Evolutionary conservation across 1,140 invertebrate genomes (phyloP).

Genomic region (Acromyrmex heyeri): DNA sequence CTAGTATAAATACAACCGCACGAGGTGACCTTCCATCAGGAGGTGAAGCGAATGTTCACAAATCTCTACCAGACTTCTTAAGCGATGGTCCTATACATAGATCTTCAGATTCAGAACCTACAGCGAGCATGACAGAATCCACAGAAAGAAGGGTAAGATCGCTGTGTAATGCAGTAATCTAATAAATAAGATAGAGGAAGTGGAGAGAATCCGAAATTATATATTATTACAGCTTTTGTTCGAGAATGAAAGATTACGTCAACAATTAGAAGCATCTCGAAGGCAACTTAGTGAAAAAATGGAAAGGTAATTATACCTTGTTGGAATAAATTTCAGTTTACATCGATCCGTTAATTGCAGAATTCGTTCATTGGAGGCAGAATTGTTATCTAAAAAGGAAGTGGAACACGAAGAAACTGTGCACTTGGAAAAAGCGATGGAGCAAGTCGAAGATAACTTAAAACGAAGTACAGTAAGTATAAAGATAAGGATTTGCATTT

Average conservation of each 20-base stretch:
- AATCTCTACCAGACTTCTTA: constrained; percentile 91
- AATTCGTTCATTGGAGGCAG: constrained; percentile 84
- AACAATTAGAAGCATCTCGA: constrained; percentile 87
- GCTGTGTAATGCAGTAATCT: background rate
- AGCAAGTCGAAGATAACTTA: constrained; percentile 88
- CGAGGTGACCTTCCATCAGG: constrained; percentile 67
- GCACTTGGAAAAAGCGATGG: constrained; percentile 87
- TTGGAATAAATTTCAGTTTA: constrained; percentile 19
- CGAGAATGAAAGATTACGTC: constrained; percentile 88
- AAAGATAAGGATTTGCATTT: background rate
- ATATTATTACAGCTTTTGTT: constrained; percentile 81
- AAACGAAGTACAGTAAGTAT: constrained; percentile 87
- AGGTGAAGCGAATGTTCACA: constrained; percentile 85
- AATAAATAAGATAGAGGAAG: background rate
- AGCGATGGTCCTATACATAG: constrained; percentile 90
- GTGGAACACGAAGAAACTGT: constrained; percentile 87
- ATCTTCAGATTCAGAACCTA: constrained; percentile 84
- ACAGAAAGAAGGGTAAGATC: constrained; percentile 80
- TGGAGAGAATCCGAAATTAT: background rate
- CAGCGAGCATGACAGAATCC: constrained; percentile 79
- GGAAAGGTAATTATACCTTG: constrained; percentile 79
- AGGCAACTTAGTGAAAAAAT: constrained; percentile 87
- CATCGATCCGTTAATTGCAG: constrained; percentile 48
- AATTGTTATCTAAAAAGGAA: constrained; percentile 86
- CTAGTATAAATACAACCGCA: constrained; percentile 46